Conservation (phyloP, 2,888 invertebrate genomes). For the Drosophila austrosaltans region DNA sequence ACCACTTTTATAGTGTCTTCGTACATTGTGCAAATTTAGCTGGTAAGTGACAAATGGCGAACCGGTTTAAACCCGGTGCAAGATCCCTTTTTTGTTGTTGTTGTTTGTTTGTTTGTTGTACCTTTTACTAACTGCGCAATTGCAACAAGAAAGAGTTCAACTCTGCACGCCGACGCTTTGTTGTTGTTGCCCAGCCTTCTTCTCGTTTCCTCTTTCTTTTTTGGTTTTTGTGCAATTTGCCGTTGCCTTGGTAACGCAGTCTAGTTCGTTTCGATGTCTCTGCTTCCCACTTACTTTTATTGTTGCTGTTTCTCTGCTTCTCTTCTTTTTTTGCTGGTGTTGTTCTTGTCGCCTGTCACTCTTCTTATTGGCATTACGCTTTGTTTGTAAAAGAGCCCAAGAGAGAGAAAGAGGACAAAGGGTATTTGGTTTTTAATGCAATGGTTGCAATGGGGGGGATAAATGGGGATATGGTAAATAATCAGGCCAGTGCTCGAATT, state of each 20-base stretch:
- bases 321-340: conserved; percentile 10
- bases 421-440: neutral
- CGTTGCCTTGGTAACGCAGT: conserved; percentile 38
- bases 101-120: conserved; percentile 18
- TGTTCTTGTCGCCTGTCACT: conserved; percentile 51
- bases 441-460: neutral
- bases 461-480: no score
- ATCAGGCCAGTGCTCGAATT: no score
- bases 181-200: conserved; percentile 3
- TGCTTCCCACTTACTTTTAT: conserved; percentile 31
- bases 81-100: conserved; percentile 46
- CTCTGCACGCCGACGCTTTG: conserved; percentile 51
- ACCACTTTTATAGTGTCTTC: neutral
- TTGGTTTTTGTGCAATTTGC: conserved; percentile 21
- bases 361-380: conserved; percentile 60
- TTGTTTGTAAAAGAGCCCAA: conserved; percentile 38
- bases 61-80: conserved; percentile 45
- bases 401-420: neutral
- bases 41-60: conserved; percentile 53
- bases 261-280: conserved; percentile 36
- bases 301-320: conserved; percentile 19
- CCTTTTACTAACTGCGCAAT: conserved; percentile 46
- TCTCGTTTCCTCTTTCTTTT: conserved; percentile 23
- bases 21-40: conserved; percentile 13
- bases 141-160: conserved; percentile 41